Conservation (phyloP, 2,888 invertebrate genomes). For the Agriopis leucophaearia region DNA sequence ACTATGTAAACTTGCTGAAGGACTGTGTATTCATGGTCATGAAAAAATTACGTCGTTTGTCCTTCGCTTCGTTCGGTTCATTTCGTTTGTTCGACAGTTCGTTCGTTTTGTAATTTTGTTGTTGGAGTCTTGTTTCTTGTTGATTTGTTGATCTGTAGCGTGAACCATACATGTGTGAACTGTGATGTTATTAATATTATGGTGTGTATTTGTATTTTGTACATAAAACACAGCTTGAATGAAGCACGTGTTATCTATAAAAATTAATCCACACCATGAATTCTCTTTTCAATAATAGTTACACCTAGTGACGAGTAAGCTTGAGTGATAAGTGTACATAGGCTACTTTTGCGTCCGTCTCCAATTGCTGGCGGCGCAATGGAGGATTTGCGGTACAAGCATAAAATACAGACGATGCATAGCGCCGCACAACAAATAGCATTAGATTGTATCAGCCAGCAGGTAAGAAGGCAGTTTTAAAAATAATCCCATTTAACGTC, state of each 20-base stretch:
- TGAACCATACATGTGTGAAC: no score
- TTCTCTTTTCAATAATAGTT: background rate
- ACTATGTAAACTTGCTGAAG: no score
- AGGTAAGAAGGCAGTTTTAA: constrained; percentile 58
- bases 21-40: no score
- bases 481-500: background rate
- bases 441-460: constrained; percentile 77
- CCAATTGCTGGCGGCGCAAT: constrained; percentile 50
- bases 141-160: no score
- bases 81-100: no score
- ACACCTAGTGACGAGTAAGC: background rate
- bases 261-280: background rate
- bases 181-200: no score
- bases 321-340: background rate
- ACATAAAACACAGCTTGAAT: background rate
- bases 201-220: no score
- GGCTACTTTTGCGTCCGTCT: background rate
- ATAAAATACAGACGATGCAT: constrained; percentile 67
- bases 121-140: no score
- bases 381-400: constrained; percentile 77
- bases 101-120: no score
- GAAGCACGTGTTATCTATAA: background rate
- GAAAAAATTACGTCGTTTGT: no score
- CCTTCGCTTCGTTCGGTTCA: no score
- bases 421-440: constrained; percentile 79